Percentiles rank a stretch among this genome's conserved stretches.
Evolutionary conservation across 2,888 invertebrate species (phyloP).

Genomic region (Ophioninae sp.): DNA sequence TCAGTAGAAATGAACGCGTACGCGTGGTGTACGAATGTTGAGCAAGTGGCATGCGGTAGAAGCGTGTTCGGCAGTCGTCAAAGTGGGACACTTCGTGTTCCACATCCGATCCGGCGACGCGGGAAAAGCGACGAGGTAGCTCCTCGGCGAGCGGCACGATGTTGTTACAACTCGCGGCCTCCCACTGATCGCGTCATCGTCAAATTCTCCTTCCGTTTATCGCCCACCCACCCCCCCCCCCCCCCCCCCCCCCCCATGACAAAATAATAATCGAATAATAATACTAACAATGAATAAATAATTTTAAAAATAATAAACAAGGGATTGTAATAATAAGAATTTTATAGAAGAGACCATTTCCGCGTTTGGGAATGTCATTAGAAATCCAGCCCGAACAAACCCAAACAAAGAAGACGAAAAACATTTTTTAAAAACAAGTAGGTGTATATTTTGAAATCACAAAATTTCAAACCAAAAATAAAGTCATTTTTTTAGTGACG

Average conservation of each 20-base stretch:
- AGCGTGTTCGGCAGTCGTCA: constrained; percentile 33
- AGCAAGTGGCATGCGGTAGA: constrained; percentile 15
- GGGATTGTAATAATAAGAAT: no score
- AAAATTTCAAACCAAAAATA: no score
- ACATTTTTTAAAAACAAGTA: no score
- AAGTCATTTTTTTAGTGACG: no score
- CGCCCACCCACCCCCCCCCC: no score
- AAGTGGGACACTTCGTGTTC: constrained; percentile 59
- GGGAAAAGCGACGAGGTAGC: constrained; percentile 39
- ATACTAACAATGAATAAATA: no score
- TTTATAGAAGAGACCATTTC: background rate
- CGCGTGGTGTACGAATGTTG: background rate
- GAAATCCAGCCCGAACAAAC: no score
- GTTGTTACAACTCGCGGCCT: background rate
- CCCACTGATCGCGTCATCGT: constrained; percentile 34
- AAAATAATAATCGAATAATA: no score
- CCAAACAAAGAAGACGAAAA: constrained; percentile 14
- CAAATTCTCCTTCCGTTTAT: constrained; percentile 33
- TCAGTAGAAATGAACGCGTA: background rate
- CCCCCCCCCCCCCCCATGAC: no score
- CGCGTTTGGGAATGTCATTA: no score
- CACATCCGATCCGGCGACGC: constrained; percentile 48
- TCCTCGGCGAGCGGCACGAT: constrained; percentile 10
- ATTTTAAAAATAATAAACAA: no score
- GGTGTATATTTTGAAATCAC: no score